Base-by-base conservation (phyloP, 2,888 invertebrate genomes). In the Biston betularia region DNA sequence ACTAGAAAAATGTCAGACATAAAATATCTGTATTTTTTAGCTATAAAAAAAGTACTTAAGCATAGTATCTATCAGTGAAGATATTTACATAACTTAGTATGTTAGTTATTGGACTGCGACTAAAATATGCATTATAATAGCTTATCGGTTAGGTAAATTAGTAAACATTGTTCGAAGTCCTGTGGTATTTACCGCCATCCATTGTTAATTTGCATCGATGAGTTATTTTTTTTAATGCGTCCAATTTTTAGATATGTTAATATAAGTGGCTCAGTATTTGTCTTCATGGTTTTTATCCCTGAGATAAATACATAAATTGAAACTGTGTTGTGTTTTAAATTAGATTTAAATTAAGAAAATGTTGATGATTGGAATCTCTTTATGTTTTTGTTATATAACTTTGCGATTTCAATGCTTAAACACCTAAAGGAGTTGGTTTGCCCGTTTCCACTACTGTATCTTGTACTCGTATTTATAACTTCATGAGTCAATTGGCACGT, bases 401-500 rank as follows among this genome's bases (percentile, higher is more conserved):
- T 69, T 62, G 40, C 45, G 44, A 55, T 44, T 11, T 64, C 49
- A 58, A 12, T 60, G 57, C 65, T 71, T 65, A 65, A 60, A 24
- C 3, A 24, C 1, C 24, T 59, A 60, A 65, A 42, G 46, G 63
- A 69, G 63, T 68, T 71, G 63, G 65, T 66, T 68, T 70, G 64
- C 48, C 65, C 65, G 69, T 71, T 73, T 75, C 65, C 66, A 63
- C 73, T 63, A 73, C 11, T 74, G 71, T 75, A 71, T 68, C 49
- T 62, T 70, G 69, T 70, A 73, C 49, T 62, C 69, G 69, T 70
- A 73, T 73, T 72, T 72, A 68, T 66, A 59, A 66, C 68, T 69
- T 68, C 63, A 60, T 75, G 73, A 75, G 71, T 75, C 73, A 73
- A 73, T 75, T 75, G 75, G 75, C 75, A 75, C 71, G 73, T 66